A percentile compares a stretch with the other conserved stretches of the same genome.
Conservation (phyloP, 2,888 invertebrate genomes). For the Xestobium rufovillosum region DNA sequence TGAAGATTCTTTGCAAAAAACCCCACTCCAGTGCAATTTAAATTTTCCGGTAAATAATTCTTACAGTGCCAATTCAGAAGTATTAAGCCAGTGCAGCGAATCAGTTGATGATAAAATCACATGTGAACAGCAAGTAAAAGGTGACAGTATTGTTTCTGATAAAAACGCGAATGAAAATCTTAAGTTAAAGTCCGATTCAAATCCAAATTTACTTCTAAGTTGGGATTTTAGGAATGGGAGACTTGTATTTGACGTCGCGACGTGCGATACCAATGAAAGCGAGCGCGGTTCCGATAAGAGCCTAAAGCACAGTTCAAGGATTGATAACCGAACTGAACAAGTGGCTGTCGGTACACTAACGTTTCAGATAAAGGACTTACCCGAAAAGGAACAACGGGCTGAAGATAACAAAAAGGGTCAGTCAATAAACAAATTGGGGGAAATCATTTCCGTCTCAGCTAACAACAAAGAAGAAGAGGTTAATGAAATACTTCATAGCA, state of each 20-base stretch:
- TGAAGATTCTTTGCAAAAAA: too few relatives aligned
- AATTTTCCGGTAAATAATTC: too few relatives aligned
- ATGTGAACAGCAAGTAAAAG: too few relatives aligned
- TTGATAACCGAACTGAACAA: slow-evolving; percentile 5
- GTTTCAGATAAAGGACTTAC: not conserved
- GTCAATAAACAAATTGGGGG: too few relatives aligned
- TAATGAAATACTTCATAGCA: slow-evolving; percentile 33
- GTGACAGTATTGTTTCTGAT: too few relatives aligned
- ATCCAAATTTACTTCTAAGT: too few relatives aligned
- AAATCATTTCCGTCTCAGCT: slow-evolving; percentile 38
- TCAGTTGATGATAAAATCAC: too few relatives aligned
- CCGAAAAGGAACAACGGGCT: slow-evolving; percentile 12
- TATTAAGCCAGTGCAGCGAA: too few relatives aligned
- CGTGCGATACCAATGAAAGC: slow-evolving; percentile 13
- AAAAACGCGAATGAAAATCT: too few relatives aligned
- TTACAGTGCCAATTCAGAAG: too few relatives aligned
- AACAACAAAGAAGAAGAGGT: slow-evolving; percentile 24
- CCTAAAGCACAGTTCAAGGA: slow-evolving; percentile 1
- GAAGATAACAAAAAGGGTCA: slow-evolving; percentile 13
- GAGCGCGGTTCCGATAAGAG: slow-evolving; percentile 8
- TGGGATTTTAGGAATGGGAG: slow-evolving; percentile 34
- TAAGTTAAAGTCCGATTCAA: too few relatives aligned
- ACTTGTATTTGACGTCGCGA: slow-evolving; percentile 27
- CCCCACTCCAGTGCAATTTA: too few relatives aligned
- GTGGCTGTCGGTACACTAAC: not conserved